A percentile compares a stretch with the other conserved stretches of the same genome.
Conservation (phyloP, 2,797 vertebrate genomes). For the Coilia nasus region DNA sequence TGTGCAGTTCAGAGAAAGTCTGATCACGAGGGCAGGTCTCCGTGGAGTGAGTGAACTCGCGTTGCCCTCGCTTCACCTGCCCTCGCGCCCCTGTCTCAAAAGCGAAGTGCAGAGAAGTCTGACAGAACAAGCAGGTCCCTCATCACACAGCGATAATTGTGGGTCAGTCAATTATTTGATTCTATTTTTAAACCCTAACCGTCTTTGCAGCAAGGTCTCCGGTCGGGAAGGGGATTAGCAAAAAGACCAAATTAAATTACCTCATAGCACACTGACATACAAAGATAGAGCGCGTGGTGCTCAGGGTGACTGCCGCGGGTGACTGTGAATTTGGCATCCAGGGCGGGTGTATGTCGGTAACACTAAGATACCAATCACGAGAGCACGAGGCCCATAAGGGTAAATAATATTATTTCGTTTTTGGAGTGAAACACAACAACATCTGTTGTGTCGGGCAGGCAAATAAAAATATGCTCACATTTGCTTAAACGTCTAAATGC, state of each 20-base stretch:
- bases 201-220: background rate
- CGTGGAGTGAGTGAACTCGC: background rate
- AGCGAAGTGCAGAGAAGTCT: background rate
- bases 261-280: background rate
- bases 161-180: slow-evolving; percentile 1
- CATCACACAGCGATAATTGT: background rate
- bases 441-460: background rate
- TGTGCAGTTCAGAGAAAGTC: background rate
- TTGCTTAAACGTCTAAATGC: background rate
- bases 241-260: background rate
- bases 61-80: background rate
- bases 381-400: background rate
- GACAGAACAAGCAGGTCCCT: background rate
- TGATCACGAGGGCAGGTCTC: background rate
- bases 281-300: background rate
- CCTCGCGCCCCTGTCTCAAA: background rate
- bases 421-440: background rate
- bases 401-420: background rate
- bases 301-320: background rate
- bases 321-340: too few relatives aligned
- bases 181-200: background rate
- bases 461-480: background rate
- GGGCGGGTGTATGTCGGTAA: too few relatives aligned
- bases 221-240: background rate
- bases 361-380: background rate